Percentiles rank a stretch among this genome's conserved stretches.
These are phyloP conservation scores for Antitype chi DNA, from an alignment of 2,888 invertebrate genomes.

Conservation along the genomic window DNA sequence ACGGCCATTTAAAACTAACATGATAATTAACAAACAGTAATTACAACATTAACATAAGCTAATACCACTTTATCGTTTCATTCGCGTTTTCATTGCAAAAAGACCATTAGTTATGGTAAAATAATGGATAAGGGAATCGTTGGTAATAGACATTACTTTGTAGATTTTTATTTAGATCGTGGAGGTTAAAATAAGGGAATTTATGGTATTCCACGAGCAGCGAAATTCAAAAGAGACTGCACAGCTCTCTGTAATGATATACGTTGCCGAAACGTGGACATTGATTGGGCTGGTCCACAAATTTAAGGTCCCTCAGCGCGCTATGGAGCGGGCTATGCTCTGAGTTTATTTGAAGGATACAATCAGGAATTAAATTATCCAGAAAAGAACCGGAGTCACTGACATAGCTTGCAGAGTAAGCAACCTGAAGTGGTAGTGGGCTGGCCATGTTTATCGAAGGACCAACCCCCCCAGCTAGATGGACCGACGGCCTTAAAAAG, in stretches of 20 bases:
- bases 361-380: no score
- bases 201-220: neutral
- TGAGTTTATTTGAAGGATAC: no score
- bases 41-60: slow-evolving; percentile 50
- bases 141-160: slow-evolving; percentile 3
- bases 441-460: no score
- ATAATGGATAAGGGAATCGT: slow-evolving; percentile 15
- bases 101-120: slow-evolving; percentile 10
- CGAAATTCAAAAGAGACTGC: neutral
- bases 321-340: no score
- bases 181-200: neutral
- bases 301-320: no score
- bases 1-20: slow-evolving; percentile 38
- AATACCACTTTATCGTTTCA: slow-evolving; percentile 29
- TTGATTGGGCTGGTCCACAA: no score
- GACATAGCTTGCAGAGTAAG: no score
- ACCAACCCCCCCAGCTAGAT: no score
- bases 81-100: slow-evolving; percentile 13
- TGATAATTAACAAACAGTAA: slow-evolving; percentile 44
- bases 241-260: neutral
- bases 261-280: no score
- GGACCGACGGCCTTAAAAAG: no score
- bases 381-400: no score
- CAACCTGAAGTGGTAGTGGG: no score
- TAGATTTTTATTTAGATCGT: slow-evolving; percentile 3